Conservation (phyloP, 1,140 invertebrate genomes). For the Hyposmocoma kahamanoa region DNA sequence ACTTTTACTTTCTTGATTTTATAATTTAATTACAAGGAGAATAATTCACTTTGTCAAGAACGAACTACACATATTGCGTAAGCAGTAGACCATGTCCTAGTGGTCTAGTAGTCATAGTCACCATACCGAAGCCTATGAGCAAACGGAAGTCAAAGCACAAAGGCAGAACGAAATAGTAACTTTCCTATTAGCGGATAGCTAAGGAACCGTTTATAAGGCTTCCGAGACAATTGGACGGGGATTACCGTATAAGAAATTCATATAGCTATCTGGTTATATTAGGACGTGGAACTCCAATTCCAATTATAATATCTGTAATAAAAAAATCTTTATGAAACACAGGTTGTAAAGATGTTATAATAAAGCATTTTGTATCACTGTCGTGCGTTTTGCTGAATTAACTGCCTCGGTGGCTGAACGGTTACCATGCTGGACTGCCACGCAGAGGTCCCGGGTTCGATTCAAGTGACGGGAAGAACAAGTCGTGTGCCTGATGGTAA, state of each 20-base stretch:
- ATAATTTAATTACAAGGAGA: neutral
- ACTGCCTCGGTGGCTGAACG: too few relatives aligned
- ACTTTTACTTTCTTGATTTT: neutral
- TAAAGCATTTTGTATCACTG: too few relatives aligned
- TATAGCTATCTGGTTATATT: neutral
- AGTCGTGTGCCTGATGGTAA: too few relatives aligned
- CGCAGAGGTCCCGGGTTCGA: too few relatives aligned
- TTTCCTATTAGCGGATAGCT: slow-evolving; percentile 22
- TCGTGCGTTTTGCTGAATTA: too few relatives aligned
- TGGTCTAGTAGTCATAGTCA: slow-evolving; percentile 24
- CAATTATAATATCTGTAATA: slow-evolving; percentile 17
- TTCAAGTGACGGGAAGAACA: too few relatives aligned
- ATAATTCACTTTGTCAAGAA: neutral
- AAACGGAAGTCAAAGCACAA: slow-evolving; percentile 41
- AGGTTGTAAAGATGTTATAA: slow-evolving; percentile 33
- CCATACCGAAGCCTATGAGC: slow-evolving; percentile 36
- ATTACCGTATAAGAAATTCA: neutral
- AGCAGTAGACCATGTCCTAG: neutral
- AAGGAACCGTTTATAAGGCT: slow-evolving; percentile 20
- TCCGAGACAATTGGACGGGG: slow-evolving; percentile 8
- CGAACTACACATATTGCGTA: neutral
- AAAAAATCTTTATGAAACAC: neutral
- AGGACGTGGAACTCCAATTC: neutral
- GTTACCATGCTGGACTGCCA: too few relatives aligned
- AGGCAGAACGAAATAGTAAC: slow-evolving; percentile 44